Conservation (phyloP, 2,797 vertebrate genomes). For the Platyrinchus mystaceus region DNA sequence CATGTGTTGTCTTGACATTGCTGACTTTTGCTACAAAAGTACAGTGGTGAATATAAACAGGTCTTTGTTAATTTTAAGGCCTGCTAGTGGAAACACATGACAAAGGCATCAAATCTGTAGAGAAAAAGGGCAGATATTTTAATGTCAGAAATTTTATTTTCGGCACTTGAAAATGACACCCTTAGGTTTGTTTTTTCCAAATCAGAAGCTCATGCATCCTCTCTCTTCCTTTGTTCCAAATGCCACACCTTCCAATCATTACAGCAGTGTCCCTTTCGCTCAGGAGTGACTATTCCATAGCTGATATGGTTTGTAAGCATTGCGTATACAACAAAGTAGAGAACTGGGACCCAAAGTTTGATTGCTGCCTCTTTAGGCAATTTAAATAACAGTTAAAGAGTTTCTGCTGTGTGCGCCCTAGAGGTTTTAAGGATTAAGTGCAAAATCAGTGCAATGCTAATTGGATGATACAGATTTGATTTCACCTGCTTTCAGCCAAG, state of each 20-base stretch:
- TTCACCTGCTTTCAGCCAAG: neutral
- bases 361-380: neutral
- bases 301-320: neutral
- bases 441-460: neutral
- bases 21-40: neutral
- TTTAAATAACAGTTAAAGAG: neutral
- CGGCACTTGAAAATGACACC: neutral
- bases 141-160: neutral
- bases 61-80: slow-evolving; percentile 40
- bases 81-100: neutral
- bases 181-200: neutral
- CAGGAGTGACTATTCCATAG: accelerated
- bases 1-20: neutral
- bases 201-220: neutral
- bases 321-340: neutral
- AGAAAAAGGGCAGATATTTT: neutral
- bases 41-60: slow-evolving; percentile 18
- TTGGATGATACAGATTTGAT: neutral
- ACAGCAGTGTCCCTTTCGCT: neutral
- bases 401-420: neutral
- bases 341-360: neutral
- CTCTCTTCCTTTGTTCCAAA: neutral
- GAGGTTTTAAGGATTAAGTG: neutral
- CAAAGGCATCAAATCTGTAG: neutral
- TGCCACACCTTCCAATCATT: neutral